Conservation (phyloP, 2,888 invertebrate genomes). For the Pristionchus fissidentatus region DNA sequence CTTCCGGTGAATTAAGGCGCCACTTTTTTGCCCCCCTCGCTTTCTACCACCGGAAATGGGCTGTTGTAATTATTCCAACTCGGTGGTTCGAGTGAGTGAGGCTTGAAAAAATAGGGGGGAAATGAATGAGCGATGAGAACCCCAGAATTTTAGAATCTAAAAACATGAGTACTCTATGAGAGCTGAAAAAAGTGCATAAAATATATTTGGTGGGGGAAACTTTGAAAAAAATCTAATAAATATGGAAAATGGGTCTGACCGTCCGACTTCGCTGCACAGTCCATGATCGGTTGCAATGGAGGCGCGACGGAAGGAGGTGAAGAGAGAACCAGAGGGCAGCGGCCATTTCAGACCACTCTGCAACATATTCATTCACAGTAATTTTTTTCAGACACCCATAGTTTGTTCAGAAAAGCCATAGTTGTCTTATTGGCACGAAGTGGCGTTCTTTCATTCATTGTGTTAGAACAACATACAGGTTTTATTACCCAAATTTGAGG, state of each 20-base stretch:
- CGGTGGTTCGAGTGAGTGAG: too few species aligned
- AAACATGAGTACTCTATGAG: background rate
- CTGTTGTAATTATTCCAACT: too few species aligned
- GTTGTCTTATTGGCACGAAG: too few species aligned
- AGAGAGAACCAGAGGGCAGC: conserved; percentile 66
- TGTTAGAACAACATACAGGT: too few species aligned
- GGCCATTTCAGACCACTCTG: conserved; percentile 56
- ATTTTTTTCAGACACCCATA: background rate
- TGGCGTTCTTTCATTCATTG: too few species aligned
- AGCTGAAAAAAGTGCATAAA: too few species aligned
- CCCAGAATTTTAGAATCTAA: background rate
- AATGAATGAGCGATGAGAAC: too few species aligned
- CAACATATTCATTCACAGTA: background rate
- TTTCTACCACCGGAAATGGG: background rate
- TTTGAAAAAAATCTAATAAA: background rate
- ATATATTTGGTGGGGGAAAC: too few species aligned
- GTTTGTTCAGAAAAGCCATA: too few species aligned
- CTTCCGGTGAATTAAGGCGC: background rate
- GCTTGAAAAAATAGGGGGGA: too few species aligned
- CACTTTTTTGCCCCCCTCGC: background rate
- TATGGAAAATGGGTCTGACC: conserved; percentile 53
- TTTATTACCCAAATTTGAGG: too few species aligned
- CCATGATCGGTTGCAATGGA: conserved; percentile 74
- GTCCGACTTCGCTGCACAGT: conserved; percentile 74
- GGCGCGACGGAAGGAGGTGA: conserved; percentile 66